Conservation (phyloP, 37 sponge, comb jelly and placozoan species). For the Agelas oroides region DNA sequence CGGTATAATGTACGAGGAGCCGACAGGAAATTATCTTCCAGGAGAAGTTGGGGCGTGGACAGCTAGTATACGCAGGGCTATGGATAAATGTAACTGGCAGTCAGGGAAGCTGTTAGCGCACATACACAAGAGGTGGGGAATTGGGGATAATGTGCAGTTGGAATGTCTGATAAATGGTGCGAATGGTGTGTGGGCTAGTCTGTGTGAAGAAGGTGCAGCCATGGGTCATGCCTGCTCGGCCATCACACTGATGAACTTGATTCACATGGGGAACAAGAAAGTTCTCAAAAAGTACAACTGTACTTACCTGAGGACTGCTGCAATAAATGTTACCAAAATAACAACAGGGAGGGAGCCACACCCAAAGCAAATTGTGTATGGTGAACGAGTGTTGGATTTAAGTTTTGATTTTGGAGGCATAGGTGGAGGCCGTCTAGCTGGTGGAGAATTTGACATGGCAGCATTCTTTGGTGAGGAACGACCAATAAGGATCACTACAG, state of each 20-base stretch:
- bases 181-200: conserved; percentile 82
- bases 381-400: conserved; percentile 44
- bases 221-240: conserved; percentile 86
- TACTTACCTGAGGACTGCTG: conserved; percentile 70
- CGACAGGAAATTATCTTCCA: conserved; percentile 73
- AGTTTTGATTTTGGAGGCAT: conserved; percentile 65
- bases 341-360: conserved; percentile 67
- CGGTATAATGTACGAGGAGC: conserved; percentile 78
- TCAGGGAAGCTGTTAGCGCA: conserved; percentile 74
- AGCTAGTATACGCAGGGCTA: conserved; percentile 45
- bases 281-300: conserved; percentile 72
- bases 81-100: conserved; percentile 68
- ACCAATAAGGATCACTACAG: conserved; percentile 65
- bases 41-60: conserved; percentile 58
- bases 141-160: conserved; percentile 67
- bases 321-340: conserved; percentile 67
- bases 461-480: conserved; percentile 77
- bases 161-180: conserved; percentile 77
- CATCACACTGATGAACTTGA: conserved; percentile 81
- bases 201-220: conserved; percentile 89
- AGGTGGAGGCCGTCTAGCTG: neutral
- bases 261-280: conserved; percentile 77
- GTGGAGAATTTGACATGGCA: conserved; percentile 71
- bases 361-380: conserved; percentile 81
- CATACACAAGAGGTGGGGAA: conserved; percentile 85